A percentile compares a stretch with the other conserved stretches of the same genome.
Conservation (phyloP, 2,888 invertebrate genomes). For the Oxyteleia sp. region DNA sequence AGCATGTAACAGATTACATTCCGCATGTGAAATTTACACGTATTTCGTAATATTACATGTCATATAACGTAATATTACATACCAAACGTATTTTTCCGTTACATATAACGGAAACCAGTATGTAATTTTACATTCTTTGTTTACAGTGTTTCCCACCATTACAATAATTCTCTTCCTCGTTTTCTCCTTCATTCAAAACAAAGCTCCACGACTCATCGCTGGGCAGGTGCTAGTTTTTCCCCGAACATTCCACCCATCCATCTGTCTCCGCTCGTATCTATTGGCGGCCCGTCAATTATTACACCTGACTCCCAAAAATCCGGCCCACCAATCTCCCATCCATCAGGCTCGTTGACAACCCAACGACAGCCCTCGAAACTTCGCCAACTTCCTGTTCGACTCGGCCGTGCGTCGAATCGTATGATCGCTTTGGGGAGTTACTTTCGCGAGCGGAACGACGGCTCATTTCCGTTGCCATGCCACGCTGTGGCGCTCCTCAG, state of each 20-base stretch:
- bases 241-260: neutral
- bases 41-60: too few relatives aligned
- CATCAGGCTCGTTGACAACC: slow-evolving; percentile 17
- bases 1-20: too few relatives aligned
- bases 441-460: slow-evolving; percentile 60
- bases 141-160: too few relatives aligned
- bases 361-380: neutral
- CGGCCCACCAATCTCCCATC: neutral
- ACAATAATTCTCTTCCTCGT: too few relatives aligned
- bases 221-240: neutral
- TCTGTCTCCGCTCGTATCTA: neutral
- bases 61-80: too few relatives aligned
- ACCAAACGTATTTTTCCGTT: too few relatives aligned
- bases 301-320: neutral
- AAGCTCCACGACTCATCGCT: neutral
- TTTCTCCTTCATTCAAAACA: too few relatives aligned
- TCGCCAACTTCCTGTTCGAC: slow-evolving; percentile 18
- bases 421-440: slow-evolving; percentile 40
- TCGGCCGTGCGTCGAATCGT: slow-evolving; percentile 31
- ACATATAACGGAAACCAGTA: too few relatives aligned
- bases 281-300: neutral
- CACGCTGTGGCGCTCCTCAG: slow-evolving; percentile 43
- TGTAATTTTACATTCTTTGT: too few relatives aligned
- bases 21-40: too few relatives aligned
- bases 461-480: slow-evolving; percentile 67